Conservation (phyloP, 1,140 invertebrate species). For the Mercenaria mercenaria region DNA sequence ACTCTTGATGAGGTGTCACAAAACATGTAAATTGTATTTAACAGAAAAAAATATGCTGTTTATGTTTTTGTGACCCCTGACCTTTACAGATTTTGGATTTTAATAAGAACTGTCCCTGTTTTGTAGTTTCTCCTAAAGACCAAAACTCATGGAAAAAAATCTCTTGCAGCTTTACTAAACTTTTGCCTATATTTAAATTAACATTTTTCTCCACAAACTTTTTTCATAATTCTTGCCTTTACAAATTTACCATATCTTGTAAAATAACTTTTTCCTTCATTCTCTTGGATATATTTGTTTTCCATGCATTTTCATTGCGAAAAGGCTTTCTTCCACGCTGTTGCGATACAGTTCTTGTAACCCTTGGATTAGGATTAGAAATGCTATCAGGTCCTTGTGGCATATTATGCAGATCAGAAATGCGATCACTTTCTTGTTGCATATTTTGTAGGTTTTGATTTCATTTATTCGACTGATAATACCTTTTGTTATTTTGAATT, state of each 20-base stretch:
- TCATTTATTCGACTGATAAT: too few relatives aligned
- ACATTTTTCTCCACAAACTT: background rate
- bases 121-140: background rate
- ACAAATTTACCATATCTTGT: background rate
- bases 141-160: background rate
- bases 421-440: too few relatives aligned
- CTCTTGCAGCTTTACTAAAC: background rate
- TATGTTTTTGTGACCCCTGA: background rate
- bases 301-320: background rate
- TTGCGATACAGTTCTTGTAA: too few relatives aligned
- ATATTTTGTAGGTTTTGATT: too few relatives aligned
- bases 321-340: too few relatives aligned
- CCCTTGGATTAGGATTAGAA: too few relatives aligned
- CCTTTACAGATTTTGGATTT: background rate
- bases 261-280: background rate
- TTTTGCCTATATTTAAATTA: background rate
- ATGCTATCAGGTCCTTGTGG: too few relatives aligned
- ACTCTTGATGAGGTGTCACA: background rate
- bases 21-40: background rate
- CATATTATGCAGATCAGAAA: too few relatives aligned
- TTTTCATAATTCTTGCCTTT: background rate
- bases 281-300: background rate
- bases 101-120: background rate
- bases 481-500: too few relatives aligned
- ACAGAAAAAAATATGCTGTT: background rate